phyloP scores from a whole-genome alignment of 2,113 vertebrate genomes.

The Salvelinus namaycush region DNA sequence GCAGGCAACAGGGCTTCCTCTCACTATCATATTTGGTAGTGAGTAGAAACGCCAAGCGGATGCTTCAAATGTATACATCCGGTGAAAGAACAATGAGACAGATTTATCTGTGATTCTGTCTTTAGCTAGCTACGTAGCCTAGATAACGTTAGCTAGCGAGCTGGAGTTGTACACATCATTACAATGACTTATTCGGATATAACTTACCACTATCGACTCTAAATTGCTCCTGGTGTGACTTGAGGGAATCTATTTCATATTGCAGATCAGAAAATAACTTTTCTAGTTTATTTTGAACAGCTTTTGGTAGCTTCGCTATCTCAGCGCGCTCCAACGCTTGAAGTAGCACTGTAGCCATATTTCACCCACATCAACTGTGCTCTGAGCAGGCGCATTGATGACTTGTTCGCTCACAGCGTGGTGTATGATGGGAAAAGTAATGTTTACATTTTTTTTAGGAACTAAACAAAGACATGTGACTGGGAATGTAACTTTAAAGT shows the following conservation, averaged over 20 bases:
- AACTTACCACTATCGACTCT: constrained; percentile 90
- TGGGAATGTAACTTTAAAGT: too few species aligned
- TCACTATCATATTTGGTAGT: too few species aligned
- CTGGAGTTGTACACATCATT: background rate
- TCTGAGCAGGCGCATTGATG: constrained; percentile 27
- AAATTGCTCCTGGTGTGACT: constrained; percentile 87
- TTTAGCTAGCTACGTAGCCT: background rate
- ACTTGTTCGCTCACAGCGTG: too few species aligned
- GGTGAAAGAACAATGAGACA: too few species aligned
- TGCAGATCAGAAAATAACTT: constrained; percentile 85
- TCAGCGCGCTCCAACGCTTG: constrained; percentile 84
- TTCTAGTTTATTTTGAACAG: constrained; percentile 83
- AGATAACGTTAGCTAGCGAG: background rate
- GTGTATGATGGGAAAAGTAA: background rate
- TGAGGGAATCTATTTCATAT: constrained; percentile 84
- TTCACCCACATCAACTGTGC: background rate
- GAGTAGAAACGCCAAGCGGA: too few species aligned
- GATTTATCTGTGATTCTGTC: background rate
- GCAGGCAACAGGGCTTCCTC: too few species aligned
- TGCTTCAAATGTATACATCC: too few species aligned
- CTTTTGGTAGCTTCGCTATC: constrained; percentile 82
- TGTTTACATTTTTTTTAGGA: too few species aligned
- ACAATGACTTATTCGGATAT: background rate
- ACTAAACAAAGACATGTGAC: too few species aligned
- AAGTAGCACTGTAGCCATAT: constrained; percentile 91